phyloP scores from a whole-genome alignment of 2,113 vertebrate species.

The pig (Sus scrofa) region T2T-Sscrofa CM000812.6:17918501-17919000 shows the following conservation, averaged over 20 bases:
- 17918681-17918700: not conserved
- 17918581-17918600: not conserved
- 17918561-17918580: not conserved
- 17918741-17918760: not conserved
- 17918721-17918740: conserved; percentile 1
- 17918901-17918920: not conserved
- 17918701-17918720: not conserved
- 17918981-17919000: not conserved
- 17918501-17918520: conserved; percentile 79
- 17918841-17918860: not conserved
- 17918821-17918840: not conserved
- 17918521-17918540: conserved; percentile 42
- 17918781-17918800: not conserved
- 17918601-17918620: not conserved
- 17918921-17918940: not conserved
- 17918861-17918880: not conserved
- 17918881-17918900: not conserved
- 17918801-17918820: not conserved
- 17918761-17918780: not conserved
- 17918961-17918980: not conserved
- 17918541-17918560: not conserved
- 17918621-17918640: conserved; percentile 17
- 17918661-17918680: not conserved
- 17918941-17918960: not conserved
- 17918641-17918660: not conserved